Conservation (phyloP, 2,888 invertebrate species). For the Parasteatoda lunata region DNA sequence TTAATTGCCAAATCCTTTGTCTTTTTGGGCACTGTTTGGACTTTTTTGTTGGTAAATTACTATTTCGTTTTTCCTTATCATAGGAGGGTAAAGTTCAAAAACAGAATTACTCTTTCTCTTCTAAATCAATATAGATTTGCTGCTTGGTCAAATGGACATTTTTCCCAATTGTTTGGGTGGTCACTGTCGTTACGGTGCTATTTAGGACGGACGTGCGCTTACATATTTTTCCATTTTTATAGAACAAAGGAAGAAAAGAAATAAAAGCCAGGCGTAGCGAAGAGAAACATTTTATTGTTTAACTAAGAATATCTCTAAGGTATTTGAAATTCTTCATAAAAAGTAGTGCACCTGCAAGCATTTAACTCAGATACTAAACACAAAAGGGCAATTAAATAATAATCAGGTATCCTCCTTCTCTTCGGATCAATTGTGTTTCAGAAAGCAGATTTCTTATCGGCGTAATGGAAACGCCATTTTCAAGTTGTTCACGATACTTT, state of each 20-base stretch:
- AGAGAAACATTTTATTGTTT: not conserved
- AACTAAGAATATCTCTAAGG: not conserved
- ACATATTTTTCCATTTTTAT: constrained; percentile 18
- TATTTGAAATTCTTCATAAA: not conserved
- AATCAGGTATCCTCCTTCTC: not conserved
- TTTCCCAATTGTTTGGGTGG: constrained; percentile 37
- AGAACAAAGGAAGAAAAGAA: not conserved
- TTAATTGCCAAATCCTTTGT: constrained; percentile 53
- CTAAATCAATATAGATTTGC: constrained; percentile 23
- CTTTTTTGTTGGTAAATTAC: constrained; percentile 36
- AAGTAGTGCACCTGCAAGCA: not conserved
- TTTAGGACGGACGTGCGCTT: constrained; percentile 18
- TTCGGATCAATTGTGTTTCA: too few species aligned
- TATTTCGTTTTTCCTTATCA: constrained; percentile 33
- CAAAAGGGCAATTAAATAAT: not conserved
- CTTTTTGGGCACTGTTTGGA: constrained; percentile 30
- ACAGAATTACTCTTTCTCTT: constrained; percentile 32
- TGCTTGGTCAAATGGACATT: constrained; percentile 15
- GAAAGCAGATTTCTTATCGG: too few species aligned
- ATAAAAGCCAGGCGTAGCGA: not conserved
- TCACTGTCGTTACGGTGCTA: constrained; percentile 30
- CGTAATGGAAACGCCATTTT: too few species aligned
- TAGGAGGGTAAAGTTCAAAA: constrained; percentile 41
- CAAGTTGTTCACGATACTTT: too few species aligned
- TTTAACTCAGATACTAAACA: not conserved